A percentile compares a stretch with the other conserved stretches of the same genome.
Conservation (phyloP, 2,888 invertebrate species). For the Drosophila gaucha region DNA sequence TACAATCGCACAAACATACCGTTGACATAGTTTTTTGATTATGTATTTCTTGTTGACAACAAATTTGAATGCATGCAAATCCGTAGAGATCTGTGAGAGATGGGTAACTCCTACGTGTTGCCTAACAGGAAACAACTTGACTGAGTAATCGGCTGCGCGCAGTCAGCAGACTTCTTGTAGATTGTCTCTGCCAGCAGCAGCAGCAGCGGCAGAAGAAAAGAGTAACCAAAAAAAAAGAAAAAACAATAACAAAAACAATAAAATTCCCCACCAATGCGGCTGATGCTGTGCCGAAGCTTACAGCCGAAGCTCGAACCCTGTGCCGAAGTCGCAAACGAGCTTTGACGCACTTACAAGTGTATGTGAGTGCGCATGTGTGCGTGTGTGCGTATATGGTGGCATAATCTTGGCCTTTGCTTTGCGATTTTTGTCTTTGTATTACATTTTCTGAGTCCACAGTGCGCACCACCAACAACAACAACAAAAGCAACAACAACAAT, state of each 20-base stretch:
- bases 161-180: slow-evolving; percentile 54
- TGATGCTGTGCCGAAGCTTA: slow-evolving; percentile 40
- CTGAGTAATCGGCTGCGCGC: slow-evolving; percentile 35
- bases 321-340: slow-evolving; percentile 46
- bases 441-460: slow-evolving; percentile 44
- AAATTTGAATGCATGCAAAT: slow-evolving; percentile 10
- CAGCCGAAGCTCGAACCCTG: slow-evolving; percentile 25
- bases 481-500: slow-evolving; percentile 32
- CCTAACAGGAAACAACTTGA: slow-evolving; percentile 14
- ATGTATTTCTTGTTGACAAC: slow-evolving; percentile 18
- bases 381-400: slow-evolving; percentile 50
- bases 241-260: slow-evolving; percentile 4
- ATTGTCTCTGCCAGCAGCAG: slow-evolving; percentile 18
- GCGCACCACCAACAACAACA: slow-evolving; percentile 36
- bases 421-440: slow-evolving; percentile 51
- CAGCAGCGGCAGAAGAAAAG: background rate
- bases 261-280: slow-evolving; percentile 23
- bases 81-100: background rate
- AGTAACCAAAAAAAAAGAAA: background rate
- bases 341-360: slow-evolving; percentile 56
- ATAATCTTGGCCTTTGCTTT: slow-evolving; percentile 78
- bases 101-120: slow-evolving; percentile 5
- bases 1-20: background rate
- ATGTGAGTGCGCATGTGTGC: slow-evolving; percentile 10
- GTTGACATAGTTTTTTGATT: slow-evolving; percentile 9